Evolutionary conservation across 2,797 vertebrate genomes (phyloP).

Genomic region (Neostethus bicornis): DNA sequence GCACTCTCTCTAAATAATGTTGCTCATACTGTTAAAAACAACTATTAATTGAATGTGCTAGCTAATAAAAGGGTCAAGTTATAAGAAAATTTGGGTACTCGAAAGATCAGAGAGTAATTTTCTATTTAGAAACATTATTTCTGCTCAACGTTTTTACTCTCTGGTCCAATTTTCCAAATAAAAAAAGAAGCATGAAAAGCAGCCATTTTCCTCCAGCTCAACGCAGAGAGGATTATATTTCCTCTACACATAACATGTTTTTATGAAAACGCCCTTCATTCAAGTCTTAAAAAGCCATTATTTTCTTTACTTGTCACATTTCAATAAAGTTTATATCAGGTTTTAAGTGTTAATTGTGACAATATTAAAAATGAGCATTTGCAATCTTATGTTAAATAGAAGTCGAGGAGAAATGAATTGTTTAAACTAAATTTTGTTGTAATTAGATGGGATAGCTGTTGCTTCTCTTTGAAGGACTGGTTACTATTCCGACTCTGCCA

Average conservation of each 20-base stretch:
- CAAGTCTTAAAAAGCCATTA: background rate
- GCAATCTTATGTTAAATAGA: conserved; percentile 34
- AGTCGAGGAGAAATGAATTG: conserved; percentile 48
- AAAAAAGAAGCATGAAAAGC: conserved; percentile 7
- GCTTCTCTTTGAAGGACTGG: conserved; percentile 53
- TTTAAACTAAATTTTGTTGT: conserved; percentile 50
- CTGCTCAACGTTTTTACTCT: background rate
- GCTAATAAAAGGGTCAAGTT: too few species aligned
- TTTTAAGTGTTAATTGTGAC: conserved; percentile 16
- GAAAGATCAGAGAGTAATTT: background rate
- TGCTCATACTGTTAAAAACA: conserved; percentile 35
- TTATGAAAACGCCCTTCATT: conserved; percentile 16
- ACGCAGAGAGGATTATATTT: conserved; percentile 19
- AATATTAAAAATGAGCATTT: background rate
- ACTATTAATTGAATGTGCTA: conserved; percentile 16
- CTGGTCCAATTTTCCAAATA: background rate
- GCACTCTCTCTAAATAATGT: conserved; percentile 16
- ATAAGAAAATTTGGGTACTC: background rate
- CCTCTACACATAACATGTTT: conserved; percentile 13
- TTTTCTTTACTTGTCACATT: background rate
- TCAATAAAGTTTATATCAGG: conserved; percentile 3
- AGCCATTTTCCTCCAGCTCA: conserved; percentile 18
- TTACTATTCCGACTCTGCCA: conserved; percentile 54
- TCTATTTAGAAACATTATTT: conserved; percentile 6
- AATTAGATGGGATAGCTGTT: conserved; percentile 61